Evolutionary conservation across 2,797 vertebrate species (phyloP).

Genomic region (Enteromius trimaculatus): DNA sequence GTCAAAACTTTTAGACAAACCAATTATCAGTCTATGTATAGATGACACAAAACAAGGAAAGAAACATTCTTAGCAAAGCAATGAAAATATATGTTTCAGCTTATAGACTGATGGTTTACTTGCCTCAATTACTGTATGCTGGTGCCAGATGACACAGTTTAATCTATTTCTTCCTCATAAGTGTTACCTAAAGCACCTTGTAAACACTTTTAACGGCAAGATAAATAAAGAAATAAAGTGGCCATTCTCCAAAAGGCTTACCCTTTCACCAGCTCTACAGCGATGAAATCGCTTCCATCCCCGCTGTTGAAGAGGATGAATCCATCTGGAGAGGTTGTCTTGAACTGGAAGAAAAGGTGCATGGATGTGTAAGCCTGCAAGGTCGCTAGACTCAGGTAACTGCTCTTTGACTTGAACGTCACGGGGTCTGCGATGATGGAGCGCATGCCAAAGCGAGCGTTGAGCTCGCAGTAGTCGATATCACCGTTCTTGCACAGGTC

Average conservation of each 20-base stretch:
- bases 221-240: neutral
- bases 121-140: neutral
- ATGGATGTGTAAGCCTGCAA: slow-evolving; percentile 98
- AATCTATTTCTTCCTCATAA: neutral
- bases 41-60: neutral
- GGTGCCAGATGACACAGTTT: neutral
- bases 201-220: neutral
- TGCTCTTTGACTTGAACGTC: slow-evolving; percentile 97
- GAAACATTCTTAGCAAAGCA: neutral
- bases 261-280: slow-evolving; percentile 98
- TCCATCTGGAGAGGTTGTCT: slow-evolving; percentile 94
- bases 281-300: slow-evolving; percentile 97
- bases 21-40: neutral
- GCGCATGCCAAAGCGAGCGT: slow-evolving; percentile 94
- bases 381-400: slow-evolving; percentile 95
- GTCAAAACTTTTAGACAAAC: neutral
- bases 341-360: slow-evolving; percentile 99
- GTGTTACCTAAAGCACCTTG: neutral
- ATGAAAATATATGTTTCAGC: neutral
- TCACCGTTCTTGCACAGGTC: slow-evolving; percentile 99
- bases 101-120: neutral
- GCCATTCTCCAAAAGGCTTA: slow-evolving; percentile 67
- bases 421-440: slow-evolving; percentile 98
- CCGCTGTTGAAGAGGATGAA: slow-evolving; percentile 98
- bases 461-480: slow-evolving; percentile 96